Conservation (phyloP, 2,888 invertebrate species). For the Hemaris fuciformis region DNA sequence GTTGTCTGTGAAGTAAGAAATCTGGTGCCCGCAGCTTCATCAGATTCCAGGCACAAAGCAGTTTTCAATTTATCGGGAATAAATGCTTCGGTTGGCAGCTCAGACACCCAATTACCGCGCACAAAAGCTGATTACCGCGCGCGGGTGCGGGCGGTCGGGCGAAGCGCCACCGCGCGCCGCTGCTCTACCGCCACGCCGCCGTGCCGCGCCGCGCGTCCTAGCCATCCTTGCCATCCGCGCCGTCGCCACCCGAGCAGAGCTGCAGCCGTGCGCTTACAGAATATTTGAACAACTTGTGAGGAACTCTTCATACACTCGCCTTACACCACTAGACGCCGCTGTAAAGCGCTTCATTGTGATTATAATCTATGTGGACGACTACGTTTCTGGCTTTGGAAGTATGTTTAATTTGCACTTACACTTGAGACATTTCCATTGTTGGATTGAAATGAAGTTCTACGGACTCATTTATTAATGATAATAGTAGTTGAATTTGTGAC, state of each 20-base stretch:
- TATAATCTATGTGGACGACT: constrained; percentile 48
- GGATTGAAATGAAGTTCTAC: no score
- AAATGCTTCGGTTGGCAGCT: constrained; percentile 80
- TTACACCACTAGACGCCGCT: constrained; percentile 50
- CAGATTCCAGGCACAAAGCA: constrained; percentile 74
- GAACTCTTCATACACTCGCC: constrained; percentile 69
- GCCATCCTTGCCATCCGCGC: constrained; percentile 26
- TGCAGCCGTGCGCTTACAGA: constrained; percentile 49
- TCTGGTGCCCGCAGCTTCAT: constrained; percentile 58
- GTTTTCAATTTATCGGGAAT: constrained; percentile 80
- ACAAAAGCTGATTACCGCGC: constrained; percentile 80
- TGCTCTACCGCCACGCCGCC: constrained; percentile 33
- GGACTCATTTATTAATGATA: no score
- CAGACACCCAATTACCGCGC: constrained; percentile 80
- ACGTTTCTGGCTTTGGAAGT: neutral
- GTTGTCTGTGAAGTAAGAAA: constrained; percentile 35
- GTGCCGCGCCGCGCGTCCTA: constrained; percentile 31
- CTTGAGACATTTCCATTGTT: neutral
- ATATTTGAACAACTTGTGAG: constrained; percentile 69
- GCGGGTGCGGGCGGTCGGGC: constrained; percentile 58
- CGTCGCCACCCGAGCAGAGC: constrained; percentile 28
- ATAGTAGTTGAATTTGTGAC: no score
- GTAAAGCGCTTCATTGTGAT: constrained; percentile 48
- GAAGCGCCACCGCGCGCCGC: constrained; percentile 28
- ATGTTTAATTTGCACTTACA: neutral